Evolutionary conservation across 1,140 invertebrate species (phyloP).

Genomic region (Hylyphantes graminicola): DNA sequence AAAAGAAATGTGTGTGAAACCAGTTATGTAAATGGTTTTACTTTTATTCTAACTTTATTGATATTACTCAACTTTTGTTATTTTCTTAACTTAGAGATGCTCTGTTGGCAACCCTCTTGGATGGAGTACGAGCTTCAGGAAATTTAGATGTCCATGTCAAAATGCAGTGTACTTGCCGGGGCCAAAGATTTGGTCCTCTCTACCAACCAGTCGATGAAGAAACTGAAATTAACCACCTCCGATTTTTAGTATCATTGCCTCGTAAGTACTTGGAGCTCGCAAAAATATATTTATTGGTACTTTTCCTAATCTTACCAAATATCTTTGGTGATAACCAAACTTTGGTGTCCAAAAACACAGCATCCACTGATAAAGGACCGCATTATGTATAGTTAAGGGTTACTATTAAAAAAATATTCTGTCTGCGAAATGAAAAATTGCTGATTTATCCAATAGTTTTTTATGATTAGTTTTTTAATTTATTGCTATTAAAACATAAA

Average conservation of each 20-base stretch:
- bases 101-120: constrained; percentile 91
- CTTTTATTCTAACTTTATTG: background rate
- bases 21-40: background rate
- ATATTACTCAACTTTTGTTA: background rate
- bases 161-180: constrained; percentile 83
- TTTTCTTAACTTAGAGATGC: constrained; percentile 81
- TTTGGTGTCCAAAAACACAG: no score
- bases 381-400: no score
- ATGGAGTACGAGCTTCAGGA: constrained; percentile 94
- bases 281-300: no score
- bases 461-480: no score
- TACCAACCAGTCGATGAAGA: constrained; percentile 92
- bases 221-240: constrained; percentile 85
- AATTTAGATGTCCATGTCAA: constrained; percentile 98
- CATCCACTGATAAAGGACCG: no score
- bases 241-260: constrained; percentile 82
- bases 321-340: no score
- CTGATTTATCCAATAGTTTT: no score
- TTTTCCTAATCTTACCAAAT: no score
- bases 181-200: constrained; percentile 88
- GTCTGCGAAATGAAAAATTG: no score
- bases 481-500: no score
- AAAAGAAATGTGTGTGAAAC: background rate
- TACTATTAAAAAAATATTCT: no score
- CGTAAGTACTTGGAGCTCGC: constrained; percentile 62